These are phyloP conservation scores for Aotus griseimembra DNA, from an alignment of 2,797 vertebrate genomes.

Conservation along the genomic window DNA sequence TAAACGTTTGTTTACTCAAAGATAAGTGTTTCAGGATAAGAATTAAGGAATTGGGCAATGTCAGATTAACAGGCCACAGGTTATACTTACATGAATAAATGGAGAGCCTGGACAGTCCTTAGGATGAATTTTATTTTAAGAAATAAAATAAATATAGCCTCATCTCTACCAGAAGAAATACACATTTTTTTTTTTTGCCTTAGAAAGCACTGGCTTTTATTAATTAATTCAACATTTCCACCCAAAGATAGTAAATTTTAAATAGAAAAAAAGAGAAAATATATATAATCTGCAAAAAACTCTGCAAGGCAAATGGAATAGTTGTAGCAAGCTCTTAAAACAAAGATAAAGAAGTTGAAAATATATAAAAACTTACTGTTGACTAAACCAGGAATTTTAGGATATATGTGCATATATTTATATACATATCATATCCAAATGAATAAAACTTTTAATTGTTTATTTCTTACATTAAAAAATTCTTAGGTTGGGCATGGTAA, in stretches of 20 bases:
- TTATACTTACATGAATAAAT: neutral
- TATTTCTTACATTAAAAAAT: neutral
- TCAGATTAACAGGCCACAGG: neutral
- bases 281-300: neutral
- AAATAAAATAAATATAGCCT: neutral
- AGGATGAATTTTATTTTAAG: neutral
- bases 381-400: neutral
- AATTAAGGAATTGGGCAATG: neutral
- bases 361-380: neutral
- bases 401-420: neutral
- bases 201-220: neutral
- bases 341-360: neutral
- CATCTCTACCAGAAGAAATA: slow-evolving; percentile 12
- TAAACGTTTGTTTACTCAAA: neutral
- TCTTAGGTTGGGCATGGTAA: too few species aligned
- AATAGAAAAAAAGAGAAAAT: neutral
- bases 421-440: neutral
- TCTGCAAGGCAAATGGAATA: neutral
- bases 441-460: neutral
- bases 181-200: neutral
- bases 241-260: slow-evolving; percentile 8
- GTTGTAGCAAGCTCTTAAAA: neutral
- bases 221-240: slow-evolving; percentile 47
- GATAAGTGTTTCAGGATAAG: slow-evolving; percentile 22
- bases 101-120: neutral